Base-by-base conservation (phyloP, 2,888 invertebrate species). In the Apocheima hispidaria region DNA sequence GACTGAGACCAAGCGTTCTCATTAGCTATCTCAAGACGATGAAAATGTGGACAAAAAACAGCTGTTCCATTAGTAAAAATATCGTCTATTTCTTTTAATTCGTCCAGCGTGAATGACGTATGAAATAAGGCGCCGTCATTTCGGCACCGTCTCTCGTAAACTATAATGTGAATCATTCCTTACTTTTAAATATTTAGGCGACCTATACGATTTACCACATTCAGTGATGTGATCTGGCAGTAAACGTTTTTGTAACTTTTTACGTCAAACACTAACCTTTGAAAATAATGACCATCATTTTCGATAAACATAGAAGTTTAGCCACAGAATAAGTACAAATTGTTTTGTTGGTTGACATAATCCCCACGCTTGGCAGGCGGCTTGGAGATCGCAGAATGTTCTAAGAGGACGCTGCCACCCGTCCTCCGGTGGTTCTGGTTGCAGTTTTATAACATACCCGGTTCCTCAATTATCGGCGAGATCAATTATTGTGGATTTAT, bases 201-300 rank as follows among this genome's bases (percentile, higher is more conserved):
- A 28, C 26, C 38, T 48, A 38, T 30, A 38, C 55, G 4, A 14
- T 9, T 28, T 9, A 48, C 28, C 23, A n/a, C 16, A 18, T 20
- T 38, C 9, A 33, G 21, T 35, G 21, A 0, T 12, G 14, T 14
- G 10, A 14, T 14, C n/a, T 10, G 2, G 18, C 20, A 7, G n/a
- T 28, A 41, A 41, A 41, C 3, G 21, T n/a, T n/a, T 33, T 18
- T 43, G 26, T 57, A 50, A 57, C 50, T 48, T 49, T 57, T 57
- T 35, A 57, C 26, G 48, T 9, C 10, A 21, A 10, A 36, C 10
- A 2, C 26, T 28, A 41, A 41, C 41, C n/a, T 41, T 30, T 10
- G 30, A 28, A 52, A 41, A 23, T 21, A 43, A 33, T 21, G 12
- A n/a, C n/a, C n/a, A n/a, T n/a, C n/a, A n/a, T n/a, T n/a, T n/a